Percentiles rank a stretch among this genome's conserved stretches.
phyloP scores from a whole-genome alignment of 2,113 vertebrate genomes.

The Isichthys henryi region DNA sequence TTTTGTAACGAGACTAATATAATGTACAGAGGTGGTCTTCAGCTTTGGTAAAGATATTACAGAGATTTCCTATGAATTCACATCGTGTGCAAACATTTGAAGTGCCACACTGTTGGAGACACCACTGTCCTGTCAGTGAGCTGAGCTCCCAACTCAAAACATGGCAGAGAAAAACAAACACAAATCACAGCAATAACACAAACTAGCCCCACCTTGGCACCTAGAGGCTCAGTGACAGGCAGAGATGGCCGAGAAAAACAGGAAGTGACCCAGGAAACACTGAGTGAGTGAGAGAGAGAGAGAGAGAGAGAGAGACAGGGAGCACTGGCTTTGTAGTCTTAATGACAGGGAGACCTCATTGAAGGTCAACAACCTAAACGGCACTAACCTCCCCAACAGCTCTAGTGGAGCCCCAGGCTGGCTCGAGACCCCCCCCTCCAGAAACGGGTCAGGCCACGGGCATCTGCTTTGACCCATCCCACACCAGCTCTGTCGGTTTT shows the following conservation, averaged over 20 bases:
- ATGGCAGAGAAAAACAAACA: not conserved
- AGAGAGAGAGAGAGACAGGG: not conserved
- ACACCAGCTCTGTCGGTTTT: not conserved
- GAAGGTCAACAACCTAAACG: not conserved
- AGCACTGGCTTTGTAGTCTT: not conserved
- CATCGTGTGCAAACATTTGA: not conserved
- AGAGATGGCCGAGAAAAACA: not conserved
- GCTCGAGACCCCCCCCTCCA: not conserved
- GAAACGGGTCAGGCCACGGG: not conserved
- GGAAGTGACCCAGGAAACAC: not conserved
- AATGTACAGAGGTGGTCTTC: not conserved
- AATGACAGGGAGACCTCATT: not conserved
- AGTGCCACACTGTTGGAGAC: not conserved
- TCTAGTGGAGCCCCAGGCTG: not conserved
- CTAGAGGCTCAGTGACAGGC: not conserved
- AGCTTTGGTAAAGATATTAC: not conserved
- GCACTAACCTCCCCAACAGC: not conserved
- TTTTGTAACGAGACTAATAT: not conserved
- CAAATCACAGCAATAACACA: not conserved
- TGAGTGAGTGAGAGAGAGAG: not conserved
- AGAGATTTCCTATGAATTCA: not conserved
- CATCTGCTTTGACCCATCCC: not conserved
- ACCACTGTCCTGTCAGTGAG: not conserved
- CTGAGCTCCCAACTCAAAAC: not conserved
- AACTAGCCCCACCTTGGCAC: not conserved